phyloP scores from a whole-genome alignment of 2,113 vertebrate species.

The human region GRCh38 chr2:145904001-145904500 shows the following conservation, averaged over 20 bases:
- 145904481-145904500: background rate
- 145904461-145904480: background rate
- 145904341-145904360: background rate
- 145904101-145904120: background rate
- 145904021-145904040: background rate
- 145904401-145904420: background rate
- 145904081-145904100: background rate
- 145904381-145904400: background rate
- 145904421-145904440: background rate
- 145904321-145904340: background rate
- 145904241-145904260: background rate
- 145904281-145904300: background rate
- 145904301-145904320: background rate
- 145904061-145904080: background rate
- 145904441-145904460: background rate
- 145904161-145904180: background rate
- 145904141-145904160: background rate
- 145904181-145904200: background rate
- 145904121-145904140: background rate
- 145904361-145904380: background rate
- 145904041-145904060: background rate
- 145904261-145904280: background rate
- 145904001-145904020: background rate
- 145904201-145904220: background rate
- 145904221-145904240: slow-evolving; percentile 3